phyloP scores from a whole-genome alignment of 2,113 vertebrate genomes.

The Lota lota region DNA sequence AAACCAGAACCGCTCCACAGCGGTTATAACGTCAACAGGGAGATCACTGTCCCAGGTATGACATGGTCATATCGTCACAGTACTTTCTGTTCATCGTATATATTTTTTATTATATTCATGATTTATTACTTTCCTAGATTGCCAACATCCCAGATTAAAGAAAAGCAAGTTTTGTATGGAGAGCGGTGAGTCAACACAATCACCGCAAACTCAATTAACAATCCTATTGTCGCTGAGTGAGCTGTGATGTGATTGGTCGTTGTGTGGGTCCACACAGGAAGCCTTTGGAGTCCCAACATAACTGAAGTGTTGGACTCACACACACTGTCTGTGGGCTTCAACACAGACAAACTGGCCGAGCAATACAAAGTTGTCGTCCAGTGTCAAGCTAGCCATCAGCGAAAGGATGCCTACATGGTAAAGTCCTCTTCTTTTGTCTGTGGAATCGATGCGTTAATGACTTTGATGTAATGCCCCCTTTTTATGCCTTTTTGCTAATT shows the following conservation, averaged over 20 bases:
- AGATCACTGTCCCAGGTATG: slow-evolving; percentile 55
- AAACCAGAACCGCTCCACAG: slow-evolving; percentile 58
- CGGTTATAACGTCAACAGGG: slow-evolving; percentile 32
- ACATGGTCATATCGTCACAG: background rate
- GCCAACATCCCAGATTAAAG: slow-evolving; percentile 44
- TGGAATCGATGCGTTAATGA: no score
- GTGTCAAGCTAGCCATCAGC: background rate
- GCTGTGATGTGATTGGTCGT: background rate
- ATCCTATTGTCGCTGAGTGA: no score
- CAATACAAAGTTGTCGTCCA: slow-evolving; percentile 47
- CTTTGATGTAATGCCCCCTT: no score
- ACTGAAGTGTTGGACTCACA: slow-evolving; percentile 18
- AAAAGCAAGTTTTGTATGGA: slow-evolving; percentile 56
- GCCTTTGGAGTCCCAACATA: slow-evolving; percentile 66
- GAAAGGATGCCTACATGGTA: slow-evolving; percentile 20
- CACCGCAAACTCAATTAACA: background rate
- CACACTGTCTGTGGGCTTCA: slow-evolving; percentile 54
- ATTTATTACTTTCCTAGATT: slow-evolving; percentile 45
- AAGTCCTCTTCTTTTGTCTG: no score
- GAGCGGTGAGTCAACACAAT: slow-evolving; percentile 48
- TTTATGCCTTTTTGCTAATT: no score
- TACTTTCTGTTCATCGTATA: background rate
- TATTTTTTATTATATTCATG: background rate
- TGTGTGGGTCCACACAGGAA: slow-evolving; percentile 46
- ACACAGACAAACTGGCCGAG: slow-evolving; percentile 36